Percentiles rank a stretch among this genome's conserved stretches.
Conservation (phyloP, 1,140 invertebrate genomes). For the Cydia splendana region DNA sequence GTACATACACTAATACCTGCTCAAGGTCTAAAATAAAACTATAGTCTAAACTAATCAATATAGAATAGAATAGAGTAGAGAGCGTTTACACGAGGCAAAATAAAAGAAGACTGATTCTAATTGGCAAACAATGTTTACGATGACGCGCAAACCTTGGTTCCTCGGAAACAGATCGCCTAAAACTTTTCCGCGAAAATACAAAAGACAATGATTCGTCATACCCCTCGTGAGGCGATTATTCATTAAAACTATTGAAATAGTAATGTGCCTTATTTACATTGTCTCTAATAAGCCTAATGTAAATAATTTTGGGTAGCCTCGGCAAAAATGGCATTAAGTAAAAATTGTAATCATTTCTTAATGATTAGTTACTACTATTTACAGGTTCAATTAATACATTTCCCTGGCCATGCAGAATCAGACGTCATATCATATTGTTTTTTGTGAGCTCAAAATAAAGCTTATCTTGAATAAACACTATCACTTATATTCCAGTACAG, state of each 20-base stretch:
- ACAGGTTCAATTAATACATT: background rate
- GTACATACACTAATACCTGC: background rate
- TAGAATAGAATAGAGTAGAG: no score
- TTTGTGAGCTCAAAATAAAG: no score
- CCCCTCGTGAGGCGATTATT: background rate
- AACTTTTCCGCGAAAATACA: background rate
- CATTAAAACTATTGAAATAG: conserved; percentile 16
- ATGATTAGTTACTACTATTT: background rate
- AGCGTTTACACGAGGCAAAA: no score
- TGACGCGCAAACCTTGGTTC: background rate
- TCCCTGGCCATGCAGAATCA: no score
- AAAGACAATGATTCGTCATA: conserved; percentile 5
- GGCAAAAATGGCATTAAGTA: conserved; percentile 1
- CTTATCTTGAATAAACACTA: no score
- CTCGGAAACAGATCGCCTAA: background rate
- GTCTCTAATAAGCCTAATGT: conserved; percentile 11
- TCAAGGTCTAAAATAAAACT: background rate
- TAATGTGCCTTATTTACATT: conserved; percentile 8
- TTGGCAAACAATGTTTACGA: background rate
- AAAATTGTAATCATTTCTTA: no score
- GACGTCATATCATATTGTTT: no score
- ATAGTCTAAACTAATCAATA: background rate
- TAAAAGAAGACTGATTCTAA: background rate
- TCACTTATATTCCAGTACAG: no score
- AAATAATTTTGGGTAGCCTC: conserved; percentile 5